phyloP scores from a whole-genome alignment of 2,888 invertebrate genomes.

The Ypsolopha scabrella region DNA sequence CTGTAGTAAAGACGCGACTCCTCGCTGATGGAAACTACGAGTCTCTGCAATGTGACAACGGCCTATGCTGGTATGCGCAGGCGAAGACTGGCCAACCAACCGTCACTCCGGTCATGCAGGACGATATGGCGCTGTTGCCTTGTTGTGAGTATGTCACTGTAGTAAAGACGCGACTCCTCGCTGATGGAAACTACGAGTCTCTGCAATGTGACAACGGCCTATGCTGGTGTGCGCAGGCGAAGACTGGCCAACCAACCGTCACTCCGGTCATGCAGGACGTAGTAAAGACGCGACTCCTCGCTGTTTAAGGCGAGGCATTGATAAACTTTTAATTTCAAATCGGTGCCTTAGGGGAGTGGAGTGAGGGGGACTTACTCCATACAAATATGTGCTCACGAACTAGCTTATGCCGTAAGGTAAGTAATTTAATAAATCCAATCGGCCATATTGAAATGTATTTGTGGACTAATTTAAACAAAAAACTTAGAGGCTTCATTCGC shows the following conservation, averaged over 20 bases:
- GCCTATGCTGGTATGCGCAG: constrained; percentile 78
- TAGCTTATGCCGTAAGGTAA: no score
- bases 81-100: constrained; percentile 70
- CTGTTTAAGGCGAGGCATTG: no score
- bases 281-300: constrained; percentile 69
- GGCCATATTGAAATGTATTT: no score
- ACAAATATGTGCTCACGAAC: no score
- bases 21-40: no score
- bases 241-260: constrained; percentile 69
- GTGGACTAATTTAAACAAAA: no score
- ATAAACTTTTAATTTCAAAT: no score
- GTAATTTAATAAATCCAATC: no score
- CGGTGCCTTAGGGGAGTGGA: no score
- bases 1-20: constrained; percentile 52
- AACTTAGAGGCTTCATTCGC: no score
- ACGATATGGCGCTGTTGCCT: constrained; percentile 69
- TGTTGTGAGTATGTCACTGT: constrained; percentile 73
- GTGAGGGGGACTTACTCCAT: no score
- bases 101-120: constrained; percentile 66
- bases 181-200: no score
- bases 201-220: constrained; percentile 75
- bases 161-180: constrained; percentile 69
- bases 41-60: constrained; percentile 72
- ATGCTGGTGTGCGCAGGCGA: constrained; percentile 77
- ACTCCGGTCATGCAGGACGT: constrained; percentile 64